phyloP scores from a whole-genome alignment of 1,140 invertebrate species.

The Drosophila punjabiensis region DNA sequence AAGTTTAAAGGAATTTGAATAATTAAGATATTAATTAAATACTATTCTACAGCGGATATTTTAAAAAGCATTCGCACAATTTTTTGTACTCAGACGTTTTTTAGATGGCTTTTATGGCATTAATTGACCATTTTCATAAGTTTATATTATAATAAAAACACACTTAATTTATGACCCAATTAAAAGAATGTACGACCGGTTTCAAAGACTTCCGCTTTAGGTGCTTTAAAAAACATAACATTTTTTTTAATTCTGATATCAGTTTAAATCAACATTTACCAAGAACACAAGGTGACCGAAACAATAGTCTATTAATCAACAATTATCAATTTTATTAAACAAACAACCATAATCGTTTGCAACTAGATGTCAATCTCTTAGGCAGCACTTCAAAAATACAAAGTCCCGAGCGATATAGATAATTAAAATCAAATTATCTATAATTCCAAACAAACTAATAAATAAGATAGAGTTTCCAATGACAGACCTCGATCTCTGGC shows the following conservation, averaged over 20 bases:
- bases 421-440: conserved; percentile 16
- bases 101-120: not conserved
- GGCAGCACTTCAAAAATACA: conserved; percentile 12
- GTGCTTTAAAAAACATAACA: not conserved
- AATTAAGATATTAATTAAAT: no score
- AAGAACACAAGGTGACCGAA: not conserved
- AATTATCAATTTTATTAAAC: not conserved
- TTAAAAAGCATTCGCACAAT: no score
- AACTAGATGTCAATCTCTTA: conserved; percentile 6
- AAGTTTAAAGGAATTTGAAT: no score
- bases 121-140: conserved; percentile 7
- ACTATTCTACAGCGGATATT: no score
- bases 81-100: not conserved
- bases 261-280: not conserved
- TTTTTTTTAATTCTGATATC: not conserved
- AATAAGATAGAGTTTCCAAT: not conserved
- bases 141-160: not conserved
- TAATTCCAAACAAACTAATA: not conserved
- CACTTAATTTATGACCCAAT: conserved; percentile 1
- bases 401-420: not conserved
- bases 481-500: not conserved
- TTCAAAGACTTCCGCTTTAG: not conserved
- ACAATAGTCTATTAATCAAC: not conserved
- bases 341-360: conserved; percentile 7
- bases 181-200: not conserved